Percentiles rank a stretch among this genome's conserved stretches.
phyloP scores from a whole-genome alignment of 2,888 invertebrate genomes.

The Perithous albicinctus region DNA sequence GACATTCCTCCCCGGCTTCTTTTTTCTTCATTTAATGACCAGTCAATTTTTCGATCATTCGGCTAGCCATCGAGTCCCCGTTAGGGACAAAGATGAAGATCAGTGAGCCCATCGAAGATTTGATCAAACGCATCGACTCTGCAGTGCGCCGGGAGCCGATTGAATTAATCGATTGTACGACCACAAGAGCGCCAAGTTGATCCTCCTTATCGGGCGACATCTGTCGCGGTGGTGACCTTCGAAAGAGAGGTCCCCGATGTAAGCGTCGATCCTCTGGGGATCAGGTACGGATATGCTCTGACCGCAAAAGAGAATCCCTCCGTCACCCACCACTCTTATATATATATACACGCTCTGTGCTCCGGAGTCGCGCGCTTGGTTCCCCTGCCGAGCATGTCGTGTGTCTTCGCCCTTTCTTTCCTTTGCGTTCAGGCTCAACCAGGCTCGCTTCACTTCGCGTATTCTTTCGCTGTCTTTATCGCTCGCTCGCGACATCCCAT shows the following conservation, averaged over 20 bases:
- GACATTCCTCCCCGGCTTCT: no score
- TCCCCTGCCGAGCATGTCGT: constrained; percentile 38
- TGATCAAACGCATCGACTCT: not conserved
- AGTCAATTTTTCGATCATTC: no score
- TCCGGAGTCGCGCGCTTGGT: constrained; percentile 22
- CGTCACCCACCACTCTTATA: constrained; percentile 8
- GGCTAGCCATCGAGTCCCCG: no score
- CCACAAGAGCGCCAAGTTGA: constrained; percentile 30
- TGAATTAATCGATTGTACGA: constrained; percentile 4
- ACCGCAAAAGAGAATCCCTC: constrained; percentile 18
- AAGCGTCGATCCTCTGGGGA: constrained; percentile 70
- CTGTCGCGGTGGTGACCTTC: constrained; percentile 69
- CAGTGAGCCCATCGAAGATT: not conserved
- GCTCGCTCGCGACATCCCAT: constrained; percentile 20
- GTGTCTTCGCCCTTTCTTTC: constrained; percentile 44
- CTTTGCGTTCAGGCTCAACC: constrained; percentile 1
- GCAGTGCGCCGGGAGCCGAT: not conserved
- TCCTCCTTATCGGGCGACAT: constrained; percentile 68
- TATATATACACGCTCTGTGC: constrained; percentile 16
- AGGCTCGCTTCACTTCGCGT: constrained; percentile 49
- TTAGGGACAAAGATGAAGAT: not conserved
- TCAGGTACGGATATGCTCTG: constrained; percentile 61
- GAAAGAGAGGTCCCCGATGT: constrained; percentile 64
- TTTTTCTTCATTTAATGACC: no score
- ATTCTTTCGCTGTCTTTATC: constrained; percentile 52